Evolutionary conservation across 2,888 invertebrate genomes (phyloP), one percentile per base, ranked within the genome.

Genomic region (Lutraria lutraria): DNA sequence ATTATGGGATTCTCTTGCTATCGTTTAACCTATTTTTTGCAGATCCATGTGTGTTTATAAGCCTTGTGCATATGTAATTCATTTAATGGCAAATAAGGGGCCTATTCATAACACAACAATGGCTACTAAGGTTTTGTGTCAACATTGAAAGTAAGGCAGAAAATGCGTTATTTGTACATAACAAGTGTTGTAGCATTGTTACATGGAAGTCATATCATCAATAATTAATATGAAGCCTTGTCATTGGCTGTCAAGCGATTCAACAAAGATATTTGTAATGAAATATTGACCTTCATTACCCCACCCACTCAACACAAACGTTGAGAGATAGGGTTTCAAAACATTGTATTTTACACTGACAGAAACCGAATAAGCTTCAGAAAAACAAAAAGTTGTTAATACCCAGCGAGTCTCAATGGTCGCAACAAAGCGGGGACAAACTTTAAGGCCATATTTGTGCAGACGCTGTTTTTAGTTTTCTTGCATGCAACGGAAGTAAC

Each of bases 391-490:
- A 80, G 21, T 43, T 68, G 56, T 29, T 31, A 72, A 60, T 87
- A 91, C 91, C 91, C 87, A 53, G 87, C 63, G 3, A 88, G 25
- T 53, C 89, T 83, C 34, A 91, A 43, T 21, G 87, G 82, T 80
- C 85, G 76, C 19, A 87, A 34, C n/a, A 89, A 83, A 52, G 86
- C 85, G 53, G 89, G 83, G 21, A 86, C 56, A 43, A 88, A 63
- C 53, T 83, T 87, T 82, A 91, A 85, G 83, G 91, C 89, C 91
- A 91, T 91, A 52, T 83, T 86, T 86, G 15, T 34, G 60, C 54
- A 21, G 53, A n/a, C 60, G 63, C 84, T 54, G 31, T 54, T n/a
- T n/a, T n/a, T 34, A 53, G 29, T 19, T 12, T 31, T 43, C 76
- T 76, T 76, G 76, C 76, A 76, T 76, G 68, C 72, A 52, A 19